Conservation (phyloP, 2,888 invertebrate species). For the Hipparchia sbordonii region DNA sequence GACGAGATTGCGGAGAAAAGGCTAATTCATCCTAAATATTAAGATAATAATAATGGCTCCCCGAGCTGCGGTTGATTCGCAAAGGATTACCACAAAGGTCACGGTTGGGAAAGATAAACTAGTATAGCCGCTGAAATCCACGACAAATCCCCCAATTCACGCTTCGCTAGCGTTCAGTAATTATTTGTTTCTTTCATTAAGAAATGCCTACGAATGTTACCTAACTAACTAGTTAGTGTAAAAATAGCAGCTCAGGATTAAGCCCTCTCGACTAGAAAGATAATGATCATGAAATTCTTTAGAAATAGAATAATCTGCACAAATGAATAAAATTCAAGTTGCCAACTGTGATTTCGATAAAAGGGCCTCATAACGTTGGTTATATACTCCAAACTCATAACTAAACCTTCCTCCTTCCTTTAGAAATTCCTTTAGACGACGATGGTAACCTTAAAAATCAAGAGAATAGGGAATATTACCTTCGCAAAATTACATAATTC, state of each 20-base stretch:
- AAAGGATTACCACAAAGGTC: constrained; percentile 21
- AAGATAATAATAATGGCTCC: constrained; percentile 3
- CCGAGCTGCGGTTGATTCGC: constrained; percentile 4
- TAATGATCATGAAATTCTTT: too few species aligned
- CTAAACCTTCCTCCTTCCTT: too few species aligned
- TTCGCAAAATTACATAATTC: neutral
- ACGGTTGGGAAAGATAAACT: neutral
- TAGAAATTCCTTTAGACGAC: too few species aligned
- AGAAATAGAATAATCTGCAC: too few species aligned
- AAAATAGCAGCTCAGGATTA: too few species aligned
- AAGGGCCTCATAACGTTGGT: too few species aligned
- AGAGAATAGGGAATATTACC: neutral
- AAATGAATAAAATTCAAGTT: too few species aligned
- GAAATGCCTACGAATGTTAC: neutral
- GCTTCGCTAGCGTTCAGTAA: constrained; percentile 1
- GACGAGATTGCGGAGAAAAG: too few species aligned
- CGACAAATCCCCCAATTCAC: constrained; percentile 10
- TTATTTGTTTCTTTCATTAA: neutral
- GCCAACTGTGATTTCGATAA: too few species aligned
- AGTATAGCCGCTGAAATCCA: constrained; percentile 5
- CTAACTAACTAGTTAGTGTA: neutral
- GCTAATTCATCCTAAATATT: neutral
- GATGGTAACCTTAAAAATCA: too few species aligned
- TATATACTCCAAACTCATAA: too few species aligned
- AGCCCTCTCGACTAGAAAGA: too few species aligned